A percentile compares a stretch with the other conserved stretches of the same genome.
These are phyloP conservation scores for Cataglyphis rosenhaueri DNA, from an alignment of 2,888 invertebrate genomes.

Conservation along the genomic window DNA sequence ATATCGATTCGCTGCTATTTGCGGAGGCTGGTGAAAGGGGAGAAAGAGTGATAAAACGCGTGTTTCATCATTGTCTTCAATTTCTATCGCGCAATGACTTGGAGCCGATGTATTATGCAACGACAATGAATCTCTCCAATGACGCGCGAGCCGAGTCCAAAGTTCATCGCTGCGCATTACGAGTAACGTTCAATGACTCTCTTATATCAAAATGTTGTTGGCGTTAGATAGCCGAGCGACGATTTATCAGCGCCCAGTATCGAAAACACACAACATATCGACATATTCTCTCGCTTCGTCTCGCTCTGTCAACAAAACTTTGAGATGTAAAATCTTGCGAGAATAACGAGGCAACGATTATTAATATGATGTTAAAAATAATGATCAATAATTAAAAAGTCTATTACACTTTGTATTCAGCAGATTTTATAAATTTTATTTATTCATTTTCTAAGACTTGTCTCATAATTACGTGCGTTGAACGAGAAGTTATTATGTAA, in stretches of 20 bases:
- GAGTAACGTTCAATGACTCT: constrained; percentile 62
- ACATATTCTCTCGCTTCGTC: background rate
- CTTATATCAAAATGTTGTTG: constrained; percentile 53
- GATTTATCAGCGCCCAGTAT: constrained; percentile 30
- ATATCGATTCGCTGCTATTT: constrained; percentile 50
- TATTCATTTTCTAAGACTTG: constrained; percentile 28
- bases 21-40: constrained; percentile 29
- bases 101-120: constrained; percentile 58
- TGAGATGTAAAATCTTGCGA: background rate
- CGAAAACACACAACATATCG: constrained; percentile 38
- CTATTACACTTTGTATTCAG: background rate
- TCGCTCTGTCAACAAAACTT: constrained; percentile 24
- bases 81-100: constrained; percentile 60
- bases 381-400: background rate
- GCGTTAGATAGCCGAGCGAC: constrained; percentile 10
- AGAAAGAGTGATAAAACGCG: constrained; percentile 7
- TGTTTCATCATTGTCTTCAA: constrained; percentile 61
- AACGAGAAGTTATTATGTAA: constrained; percentile 55
- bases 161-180: constrained; percentile 50
- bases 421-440: constrained; percentile 34
- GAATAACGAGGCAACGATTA: background rate
- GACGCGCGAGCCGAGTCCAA: constrained; percentile 53
- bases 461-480: constrained; percentile 30
- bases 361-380: background rate
- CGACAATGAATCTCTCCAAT: constrained; percentile 49